Conservation (phyloP, 2,113 vertebrate genomes). For the Datnioides undecimradiatus region DNA sequence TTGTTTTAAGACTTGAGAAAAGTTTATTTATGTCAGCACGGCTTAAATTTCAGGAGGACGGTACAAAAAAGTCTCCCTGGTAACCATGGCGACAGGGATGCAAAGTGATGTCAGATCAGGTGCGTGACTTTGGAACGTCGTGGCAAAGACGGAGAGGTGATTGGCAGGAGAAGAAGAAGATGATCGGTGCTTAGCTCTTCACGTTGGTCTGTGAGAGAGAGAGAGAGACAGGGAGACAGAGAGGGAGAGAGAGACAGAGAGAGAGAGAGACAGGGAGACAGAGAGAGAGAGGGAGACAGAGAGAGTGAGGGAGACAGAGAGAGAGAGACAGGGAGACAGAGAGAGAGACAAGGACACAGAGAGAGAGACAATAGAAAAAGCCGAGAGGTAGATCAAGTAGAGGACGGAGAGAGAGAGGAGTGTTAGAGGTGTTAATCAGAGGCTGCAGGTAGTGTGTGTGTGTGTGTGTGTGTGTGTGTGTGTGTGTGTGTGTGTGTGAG, state of each 20-base stretch:
- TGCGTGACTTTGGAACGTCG: too few relatives aligned
- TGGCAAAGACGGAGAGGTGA: too few relatives aligned
- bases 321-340: neutral
- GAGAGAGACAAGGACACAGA: neutral
- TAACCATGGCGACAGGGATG: too few relatives aligned
- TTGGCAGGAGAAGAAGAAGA: too few relatives aligned
- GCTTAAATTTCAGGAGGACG: too few relatives aligned
- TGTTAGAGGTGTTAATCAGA: slow-evolving; percentile 58
- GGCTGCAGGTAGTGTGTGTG: slow-evolving; percentile 14
- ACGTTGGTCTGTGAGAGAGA: too few relatives aligned
- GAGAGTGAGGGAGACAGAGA: neutral
- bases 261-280: neutral
- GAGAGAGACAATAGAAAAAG: neutral
- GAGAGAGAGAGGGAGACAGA: neutral
- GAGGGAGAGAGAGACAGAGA: neutral
- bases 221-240: too few relatives aligned
- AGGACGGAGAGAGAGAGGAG: slow-evolving; percentile 48
- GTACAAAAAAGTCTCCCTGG: too few relatives aligned
- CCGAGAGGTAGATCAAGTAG: slow-evolving; percentile 55
- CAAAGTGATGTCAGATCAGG: too few relatives aligned
- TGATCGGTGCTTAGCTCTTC: too few relatives aligned
- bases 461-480: slow-evolving; percentile 23
- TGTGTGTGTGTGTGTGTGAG: slow-evolving; percentile 33
- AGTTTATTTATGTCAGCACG: too few relatives aligned
- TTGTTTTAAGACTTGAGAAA: too few relatives aligned